Evolutionary conservation across 2,797 vertebrate genomes (phyloP).

Genomic region (Typhlichthys subterraneus): DNA sequence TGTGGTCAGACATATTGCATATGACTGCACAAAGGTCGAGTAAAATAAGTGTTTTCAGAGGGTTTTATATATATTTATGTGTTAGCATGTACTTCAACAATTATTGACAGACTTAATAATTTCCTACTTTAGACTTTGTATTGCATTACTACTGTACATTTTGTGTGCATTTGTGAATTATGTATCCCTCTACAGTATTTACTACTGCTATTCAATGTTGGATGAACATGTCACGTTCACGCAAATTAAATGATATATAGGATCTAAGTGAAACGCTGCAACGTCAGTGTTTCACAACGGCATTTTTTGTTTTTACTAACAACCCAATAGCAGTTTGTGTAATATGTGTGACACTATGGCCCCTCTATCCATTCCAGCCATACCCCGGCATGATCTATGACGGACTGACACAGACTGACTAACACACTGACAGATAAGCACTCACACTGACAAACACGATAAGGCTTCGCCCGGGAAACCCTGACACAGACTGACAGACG

Average conservation of each 20-base stretch:
- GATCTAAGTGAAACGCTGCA: too few species aligned
- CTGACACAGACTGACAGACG: constrained; percentile 74
- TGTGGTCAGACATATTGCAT: constrained; percentile 1
- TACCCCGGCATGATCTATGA: constrained; percentile 52
- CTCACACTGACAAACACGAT: constrained; percentile 73
- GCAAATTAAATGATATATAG: neutral
- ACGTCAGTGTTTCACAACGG: too few species aligned
- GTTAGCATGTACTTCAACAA: neutral
- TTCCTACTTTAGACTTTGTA: too few species aligned
- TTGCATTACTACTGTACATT: too few species aligned
- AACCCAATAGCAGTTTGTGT: constrained; percentile 6
- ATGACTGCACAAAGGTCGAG: too few species aligned
- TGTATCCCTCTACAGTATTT: neutral
- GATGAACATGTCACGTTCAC: neutral
- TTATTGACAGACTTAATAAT: constrained; percentile 7
- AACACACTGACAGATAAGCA: constrained; percentile 70
- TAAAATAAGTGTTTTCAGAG: neutral
- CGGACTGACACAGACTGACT: constrained; percentile 70
- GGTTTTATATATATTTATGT: constrained; percentile 12
- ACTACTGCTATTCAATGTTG: neutral
- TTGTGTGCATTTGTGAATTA: neutral
- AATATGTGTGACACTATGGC: constrained; percentile 29
- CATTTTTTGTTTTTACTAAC: constrained; percentile 1
- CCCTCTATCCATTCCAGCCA: constrained; percentile 44
- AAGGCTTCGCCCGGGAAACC: constrained; percentile 63